Evolutionary conservation across 2,888 invertebrate species (phyloP), one percentile per base, ranked within the genome.

Genomic region (Plebejus anna): DNA sequence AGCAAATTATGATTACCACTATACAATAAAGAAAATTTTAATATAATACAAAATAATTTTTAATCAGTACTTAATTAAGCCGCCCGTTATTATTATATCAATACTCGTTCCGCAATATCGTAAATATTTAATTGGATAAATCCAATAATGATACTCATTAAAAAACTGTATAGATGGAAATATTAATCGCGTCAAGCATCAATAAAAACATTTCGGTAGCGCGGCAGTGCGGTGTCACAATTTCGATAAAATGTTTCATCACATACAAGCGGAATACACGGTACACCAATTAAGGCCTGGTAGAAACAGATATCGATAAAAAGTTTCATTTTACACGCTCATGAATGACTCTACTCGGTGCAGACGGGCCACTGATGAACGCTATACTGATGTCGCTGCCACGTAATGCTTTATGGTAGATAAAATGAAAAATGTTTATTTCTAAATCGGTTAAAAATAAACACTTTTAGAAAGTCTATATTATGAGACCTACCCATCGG

Each of bases 271-370:
- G 32, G 1, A n/a, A n/a, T 42, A 22, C 11, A 11, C 1, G 16
- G 71, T 73, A 51, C 73, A 51, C 32, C 73, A 73, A 73, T 73
- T 73, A 73, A 73, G 28, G 47, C 22, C 4, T 16, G 11, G 55
- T 32, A 51, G 73, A 32, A 72, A 73, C 51, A 28, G 51, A 73
- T 72, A 72, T 36, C 55, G 55, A 73, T 73, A 28, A 73, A 71
- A 73, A 78, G 76, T 77, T 73, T 38, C n/a, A 76, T 77, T 36
- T 76, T 72, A 78, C 77, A 61, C 66, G 66, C 78, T 77, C 77
- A 79, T 79, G 78, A 80, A 79, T 78, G 78, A 22, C 22, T 78
- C 78, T 77, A 1, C 66, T 66, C 7, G 0, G 66, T 13, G 32
- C 66, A 66, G 11, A 66, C 32, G 32, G 32, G 32, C 66, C 13